Percentiles rank a stretch among this genome's conserved stretches.
These are phyloP conservation scores for Alfaro cultratus DNA, from an alignment of 2,797 vertebrate species.

Conservation along the genomic window DNA sequence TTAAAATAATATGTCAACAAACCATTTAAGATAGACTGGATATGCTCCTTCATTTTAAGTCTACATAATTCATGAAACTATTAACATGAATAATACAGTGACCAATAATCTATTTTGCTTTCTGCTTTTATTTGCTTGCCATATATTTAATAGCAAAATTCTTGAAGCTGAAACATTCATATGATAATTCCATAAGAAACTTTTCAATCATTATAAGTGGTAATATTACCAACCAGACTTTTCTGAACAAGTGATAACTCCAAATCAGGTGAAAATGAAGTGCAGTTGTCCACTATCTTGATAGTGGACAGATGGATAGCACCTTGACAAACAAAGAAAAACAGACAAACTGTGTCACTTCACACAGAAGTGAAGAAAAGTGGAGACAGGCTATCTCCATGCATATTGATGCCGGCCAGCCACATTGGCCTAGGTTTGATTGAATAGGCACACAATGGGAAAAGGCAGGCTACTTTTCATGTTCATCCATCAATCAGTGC, in stretches of 20 bases:
- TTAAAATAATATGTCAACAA: neutral
- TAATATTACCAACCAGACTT: slow-evolving; percentile 29
- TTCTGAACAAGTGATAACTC: slow-evolving; percentile 22
- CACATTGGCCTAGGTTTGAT: slow-evolving; percentile 74
- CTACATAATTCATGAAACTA: slow-evolving; percentile 39
- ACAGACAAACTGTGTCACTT: slow-evolving; percentile 73
- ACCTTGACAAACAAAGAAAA: slow-evolving; percentile 73
- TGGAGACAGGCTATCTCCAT: slow-evolving; percentile 78
- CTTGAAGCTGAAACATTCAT: slow-evolving; percentile 10
- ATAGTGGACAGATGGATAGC: slow-evolving; percentile 64
- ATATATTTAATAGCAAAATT: neutral
- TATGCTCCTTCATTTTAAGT: slow-evolving; percentile 10
- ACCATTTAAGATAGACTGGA: neutral
- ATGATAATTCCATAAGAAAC: slow-evolving; percentile 3
- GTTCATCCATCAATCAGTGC: slow-evolving; percentile 80
- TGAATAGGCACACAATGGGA: slow-evolving; percentile 79
- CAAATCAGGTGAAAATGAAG: slow-evolving; percentile 53
- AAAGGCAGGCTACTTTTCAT: slow-evolving; percentile 81
- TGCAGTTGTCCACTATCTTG: slow-evolving; percentile 38
- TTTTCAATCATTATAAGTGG: neutral
- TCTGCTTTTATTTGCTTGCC: neutral
- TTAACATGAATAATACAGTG: neutral
- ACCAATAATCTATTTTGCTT: neutral
- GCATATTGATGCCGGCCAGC: slow-evolving; percentile 79
- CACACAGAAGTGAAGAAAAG: slow-evolving; percentile 59